phyloP scores from a whole-genome alignment of 2,797 vertebrate species.

The Pipistrellus pipistrellus region DNA sequence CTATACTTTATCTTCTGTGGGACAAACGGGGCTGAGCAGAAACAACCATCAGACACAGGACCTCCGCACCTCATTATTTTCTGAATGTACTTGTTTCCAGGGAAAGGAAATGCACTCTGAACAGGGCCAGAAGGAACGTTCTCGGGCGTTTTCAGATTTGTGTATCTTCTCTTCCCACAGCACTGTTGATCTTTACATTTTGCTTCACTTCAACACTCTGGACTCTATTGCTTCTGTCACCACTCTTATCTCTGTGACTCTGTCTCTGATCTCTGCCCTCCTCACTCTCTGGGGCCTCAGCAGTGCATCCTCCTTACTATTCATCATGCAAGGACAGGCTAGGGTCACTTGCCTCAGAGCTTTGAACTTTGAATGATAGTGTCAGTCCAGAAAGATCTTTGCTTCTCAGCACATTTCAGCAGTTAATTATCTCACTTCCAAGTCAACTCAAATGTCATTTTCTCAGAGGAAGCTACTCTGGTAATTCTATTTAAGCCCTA shows the following conservation, averaged over 20 bases:
- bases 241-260: background rate
- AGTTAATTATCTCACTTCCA: background rate
- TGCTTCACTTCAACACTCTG: background rate
- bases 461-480: background rate
- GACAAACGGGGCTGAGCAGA: background rate
- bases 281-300: background rate
- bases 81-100: background rate
- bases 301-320: background rate
- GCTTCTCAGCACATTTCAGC: background rate
- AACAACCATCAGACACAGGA: background rate
- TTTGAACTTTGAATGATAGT: background rate
- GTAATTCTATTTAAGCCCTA: background rate
- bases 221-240: background rate
- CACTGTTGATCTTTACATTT: background rate
- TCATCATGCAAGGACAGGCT: background rate
- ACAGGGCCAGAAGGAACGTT: background rate
- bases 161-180: background rate
- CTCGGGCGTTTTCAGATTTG: background rate
- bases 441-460: background rate
- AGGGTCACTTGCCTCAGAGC: background rate
- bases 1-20: background rate
- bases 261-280: background rate
- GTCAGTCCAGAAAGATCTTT: constrained; percentile 35
- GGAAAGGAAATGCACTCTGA: background rate
- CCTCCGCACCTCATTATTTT: background rate